These are phyloP conservation scores for Drosophila gaucha DNA, from an alignment of 2,888 invertebrate genomes.

Conservation along the genomic window DNA sequence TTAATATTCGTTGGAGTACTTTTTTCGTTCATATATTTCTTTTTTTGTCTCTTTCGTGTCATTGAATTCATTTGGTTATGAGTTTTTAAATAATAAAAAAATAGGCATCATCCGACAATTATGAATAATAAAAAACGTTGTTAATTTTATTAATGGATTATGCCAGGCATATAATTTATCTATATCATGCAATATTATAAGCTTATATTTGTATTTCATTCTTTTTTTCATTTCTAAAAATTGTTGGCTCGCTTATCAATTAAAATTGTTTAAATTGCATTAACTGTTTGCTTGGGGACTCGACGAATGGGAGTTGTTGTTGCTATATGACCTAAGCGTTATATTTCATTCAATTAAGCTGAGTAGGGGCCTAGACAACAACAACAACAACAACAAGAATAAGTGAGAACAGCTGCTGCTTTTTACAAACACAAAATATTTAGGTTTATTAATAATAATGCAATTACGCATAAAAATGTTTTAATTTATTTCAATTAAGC, in stretches of 20 bases:
- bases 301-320: slow-evolving; percentile 10
- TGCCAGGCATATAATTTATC: slow-evolving; percentile 50
- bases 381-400: slow-evolving; percentile 25
- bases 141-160: slow-evolving; percentile 80
- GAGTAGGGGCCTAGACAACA: slow-evolving; percentile 43
- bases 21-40: neutral
- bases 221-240: slow-evolving; percentile 23
- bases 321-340: slow-evolving; percentile 62
- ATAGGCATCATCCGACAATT: slow-evolving; percentile 43
- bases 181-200: slow-evolving; percentile 24
- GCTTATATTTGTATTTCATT: neutral
- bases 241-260: slow-evolving; percentile 73
- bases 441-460: slow-evolving; percentile 84
- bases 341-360: slow-evolving; percentile 74
- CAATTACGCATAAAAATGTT: slow-evolving; percentile 85
- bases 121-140: slow-evolving; percentile 62
- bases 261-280: slow-evolving; percentile 78
- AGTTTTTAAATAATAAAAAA: neutral
- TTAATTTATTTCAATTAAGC: slow-evolving; percentile 85
- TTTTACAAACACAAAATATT: slow-evolving; percentile 60
- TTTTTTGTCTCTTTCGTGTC: neutral
- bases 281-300: slow-evolving; percentile 49
- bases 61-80: slow-evolving; percentile 20
- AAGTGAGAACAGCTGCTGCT: slow-evolving; percentile 32
- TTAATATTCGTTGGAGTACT: neutral